Conservation (phyloP, 2,888 invertebrate genomes). For the Arge pagana region DNA sequence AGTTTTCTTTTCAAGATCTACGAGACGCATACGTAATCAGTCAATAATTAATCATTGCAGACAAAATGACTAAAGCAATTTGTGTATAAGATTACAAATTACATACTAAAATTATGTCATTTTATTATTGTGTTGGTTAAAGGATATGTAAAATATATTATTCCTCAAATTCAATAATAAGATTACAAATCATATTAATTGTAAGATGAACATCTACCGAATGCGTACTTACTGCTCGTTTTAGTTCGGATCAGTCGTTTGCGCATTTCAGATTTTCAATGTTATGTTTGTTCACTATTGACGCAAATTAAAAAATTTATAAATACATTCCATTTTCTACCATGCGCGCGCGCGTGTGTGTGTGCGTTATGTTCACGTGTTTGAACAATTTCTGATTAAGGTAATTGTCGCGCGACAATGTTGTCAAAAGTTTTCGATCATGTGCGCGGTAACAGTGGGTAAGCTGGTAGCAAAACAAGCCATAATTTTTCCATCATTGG, state of each 20-base stretch:
- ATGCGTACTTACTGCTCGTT: not conserved
- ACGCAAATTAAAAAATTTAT: not conserved
- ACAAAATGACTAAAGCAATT: slow-evolving; percentile 12
- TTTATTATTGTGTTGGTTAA: slow-evolving; percentile 11
- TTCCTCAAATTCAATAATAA: slow-evolving; percentile 10
- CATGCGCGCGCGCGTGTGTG: too few relatives aligned
- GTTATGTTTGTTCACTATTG: too few relatives aligned
- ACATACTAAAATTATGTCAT: slow-evolving; percentile 17
- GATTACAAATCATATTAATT: slow-evolving; percentile 6
- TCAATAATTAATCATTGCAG: slow-evolving; percentile 10
- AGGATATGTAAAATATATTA: slow-evolving; percentile 19
- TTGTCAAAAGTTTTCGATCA: too few relatives aligned
- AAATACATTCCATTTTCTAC: too few relatives aligned
- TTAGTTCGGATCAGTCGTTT: too few relatives aligned
- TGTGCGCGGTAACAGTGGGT: too few relatives aligned
- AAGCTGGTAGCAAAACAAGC: too few relatives aligned
- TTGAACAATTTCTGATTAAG: too few relatives aligned
- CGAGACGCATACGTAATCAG: slow-evolving; percentile 14
- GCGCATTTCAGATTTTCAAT: too few relatives aligned
- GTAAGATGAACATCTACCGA: not conserved
- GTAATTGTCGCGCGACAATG: too few relatives aligned
- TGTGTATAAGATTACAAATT: slow-evolving; percentile 6
- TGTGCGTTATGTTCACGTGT: too few relatives aligned
- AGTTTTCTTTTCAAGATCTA: slow-evolving; percentile 10
- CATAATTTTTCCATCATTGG: too few relatives aligned